Percentiles rank a stretch among this genome's conserved stretches.
These are phyloP conservation scores for Diarsia dahlii DNA, from an alignment of 2,888 invertebrate genomes.

Conservation along the genomic window DNA sequence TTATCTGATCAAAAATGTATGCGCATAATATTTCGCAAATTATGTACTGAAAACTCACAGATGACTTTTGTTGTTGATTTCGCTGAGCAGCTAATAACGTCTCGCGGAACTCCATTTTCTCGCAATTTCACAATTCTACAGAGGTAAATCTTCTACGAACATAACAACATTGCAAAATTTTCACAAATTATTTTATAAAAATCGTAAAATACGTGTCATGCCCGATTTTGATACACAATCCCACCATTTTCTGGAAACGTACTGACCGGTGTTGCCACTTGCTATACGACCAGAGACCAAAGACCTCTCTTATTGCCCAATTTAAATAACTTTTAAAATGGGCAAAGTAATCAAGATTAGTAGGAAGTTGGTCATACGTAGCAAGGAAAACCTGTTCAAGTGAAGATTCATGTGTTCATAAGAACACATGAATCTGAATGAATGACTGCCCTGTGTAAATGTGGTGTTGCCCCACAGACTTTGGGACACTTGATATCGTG, in stretches of 20 bases:
- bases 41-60: slow-evolving; percentile 82
- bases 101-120: slow-evolving; percentile 88
- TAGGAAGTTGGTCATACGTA: no score
- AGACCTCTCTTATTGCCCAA: slow-evolving; percentile 18
- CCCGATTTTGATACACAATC: slow-evolving; percentile 82
- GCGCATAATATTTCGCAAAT: slow-evolving; percentile 65
- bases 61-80: slow-evolving; percentile 90
- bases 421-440: no score
- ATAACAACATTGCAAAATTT: slow-evolving; percentile 73
- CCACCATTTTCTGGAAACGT: slow-evolving; percentile 90
- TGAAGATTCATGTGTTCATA: no score
- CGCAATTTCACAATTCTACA: slow-evolving; percentile 47
- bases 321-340: not conserved
- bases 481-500: no score
- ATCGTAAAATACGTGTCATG: slow-evolving; percentile 88
- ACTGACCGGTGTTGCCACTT: slow-evolving; percentile 76
- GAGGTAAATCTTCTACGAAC: slow-evolving; percentile 59
- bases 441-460: no score
- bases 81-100: slow-evolving; percentile 88
- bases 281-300: slow-evolving; percentile 4
- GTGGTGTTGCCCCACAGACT: no score
- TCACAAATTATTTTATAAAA: slow-evolving; percentile 78
- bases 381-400: no score
- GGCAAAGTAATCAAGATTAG: not conserved
- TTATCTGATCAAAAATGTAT: slow-evolving; percentile 51